Evolutionary conservation across 2,888 invertebrate species (phyloP), one percentile per base, ranked within the genome.

Genomic region (Lysandra coridon): DNA sequence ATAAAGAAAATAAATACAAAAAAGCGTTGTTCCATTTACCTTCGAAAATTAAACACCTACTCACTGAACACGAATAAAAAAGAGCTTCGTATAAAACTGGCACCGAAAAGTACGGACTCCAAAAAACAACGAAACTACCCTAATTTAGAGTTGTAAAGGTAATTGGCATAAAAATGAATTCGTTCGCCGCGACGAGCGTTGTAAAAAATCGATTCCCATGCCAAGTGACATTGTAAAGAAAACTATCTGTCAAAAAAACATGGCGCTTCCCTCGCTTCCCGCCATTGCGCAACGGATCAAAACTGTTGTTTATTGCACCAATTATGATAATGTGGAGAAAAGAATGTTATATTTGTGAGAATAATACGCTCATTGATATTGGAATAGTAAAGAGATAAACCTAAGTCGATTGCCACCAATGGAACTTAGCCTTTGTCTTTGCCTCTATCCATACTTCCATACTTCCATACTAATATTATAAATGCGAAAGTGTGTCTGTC

Each of bases 131-230:
- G 30, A 53, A 49, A 76, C 57, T 49, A 82, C 81, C 77, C 74
- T 81, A 84, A 84, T 85, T 85, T 85, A 73, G 78, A 81, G 82
- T 81, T 82, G 82, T 81, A 76, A 76, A 76, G 53, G 53, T 76
- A 76, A 76, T 83, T 81, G 80, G 78, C 78, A 80, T 76, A 40
- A 80, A 77, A 76, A 79, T 80, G 79, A 78, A 75, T 64, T 80
- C 78, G 80, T 81, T 82, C 82, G 82, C 83, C 80, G 80, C 73
- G 76, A 14, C 69, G 69, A 23, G 53, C 62, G n/a, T 79, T 53
- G 64, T 73, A 62, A 53, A 57, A 76, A 76, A 79, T 81, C 82
- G 78, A 81, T 83, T 83, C 82, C 81, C 82, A 82, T 81, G 83
- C 81, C 81, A 79, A 80, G 82, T 80, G 78, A 79, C 81, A 79